Evolutionary conservation across 2,797 vertebrate species (phyloP), one percentile per base, ranked within the genome.

Genomic region (Oryzias dopingdopingensis): DNA sequence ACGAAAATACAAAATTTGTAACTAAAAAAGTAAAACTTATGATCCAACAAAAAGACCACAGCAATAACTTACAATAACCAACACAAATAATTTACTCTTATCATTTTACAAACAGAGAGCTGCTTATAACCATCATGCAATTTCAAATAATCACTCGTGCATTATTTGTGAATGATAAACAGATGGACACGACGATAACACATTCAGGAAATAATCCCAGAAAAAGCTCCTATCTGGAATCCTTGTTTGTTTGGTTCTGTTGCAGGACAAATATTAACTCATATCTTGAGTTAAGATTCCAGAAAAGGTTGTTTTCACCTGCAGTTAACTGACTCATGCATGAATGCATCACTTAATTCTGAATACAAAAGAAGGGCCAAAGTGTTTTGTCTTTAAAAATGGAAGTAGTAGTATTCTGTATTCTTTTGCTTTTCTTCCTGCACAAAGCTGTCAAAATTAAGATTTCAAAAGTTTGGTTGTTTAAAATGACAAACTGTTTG

Each of bases 21-120:
- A 57, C 32, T 16, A 45, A 72, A 42, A 57, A 41, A 12, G 10
- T 1, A 52, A 59, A 4, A 49, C 14, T 56, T 44, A 22, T 3
- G 20, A 17, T 62, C 61, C 40, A 67, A 67, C 24, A 74, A 65
- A 71, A 66, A 29, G 50, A 83, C 54, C 52, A 57, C 10, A 58
- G 14, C 40, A 80, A 84, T 83, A 82, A 80, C 50, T 83, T 82
- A 80, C 74, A 80, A 74, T 59, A 73, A 64, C 49, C 62, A 40
- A 67, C 62, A 51, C 49, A 71, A 67, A 66, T 61, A 47, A 70
- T 66, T 72, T 0, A 56, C 14, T 45, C n/a, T 56, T 8, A 7
- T 5, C 17, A 74, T 6, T 32, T 18, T 41, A 8, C 26, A 55
- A 52, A 79, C 29, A 63, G 15, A 58, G 12, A 8, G 54, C 18